phyloP scores from a whole-genome alignment of 1,140 invertebrate genomes.

The Phymorhynchus buccinoides region DNA sequence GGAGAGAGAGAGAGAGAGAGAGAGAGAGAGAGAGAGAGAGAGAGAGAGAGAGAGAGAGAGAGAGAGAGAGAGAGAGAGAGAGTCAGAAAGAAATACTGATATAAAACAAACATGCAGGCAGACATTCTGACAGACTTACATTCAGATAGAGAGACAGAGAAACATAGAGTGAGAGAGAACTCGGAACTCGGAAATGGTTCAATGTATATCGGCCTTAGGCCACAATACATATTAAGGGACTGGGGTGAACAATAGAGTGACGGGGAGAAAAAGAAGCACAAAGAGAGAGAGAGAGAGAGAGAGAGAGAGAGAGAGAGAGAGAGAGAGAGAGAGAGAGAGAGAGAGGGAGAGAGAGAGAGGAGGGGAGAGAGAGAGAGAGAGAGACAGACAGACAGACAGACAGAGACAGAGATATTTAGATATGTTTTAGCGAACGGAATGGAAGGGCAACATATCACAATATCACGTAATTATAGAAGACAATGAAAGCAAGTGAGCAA shows the following conservation, averaged over 20 bases:
- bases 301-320: neutral
- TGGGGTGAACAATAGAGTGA: no score
- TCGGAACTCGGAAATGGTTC: no score
- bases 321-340: slow-evolving; percentile 7
- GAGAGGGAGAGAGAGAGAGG: slow-evolving; percentile 20
- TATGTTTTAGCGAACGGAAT: neutral
- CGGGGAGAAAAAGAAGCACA: no score
- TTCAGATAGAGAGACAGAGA: no score
- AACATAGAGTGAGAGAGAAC: neutral
- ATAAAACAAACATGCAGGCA: neutral
- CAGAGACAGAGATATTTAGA: neutral
- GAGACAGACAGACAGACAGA: slow-evolving; percentile 9
- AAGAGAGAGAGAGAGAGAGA: no score
- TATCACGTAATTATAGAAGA: no score
- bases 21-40: neutral
- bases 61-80: neutral
- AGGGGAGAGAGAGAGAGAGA: slow-evolving; percentile 14
- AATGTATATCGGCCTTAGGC: no score
- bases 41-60: neutral
- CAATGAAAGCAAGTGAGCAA: neutral
- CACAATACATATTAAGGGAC: no score
- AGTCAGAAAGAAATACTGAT: no score
- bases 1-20: neutral
- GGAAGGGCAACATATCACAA: neutral
- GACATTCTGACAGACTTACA: slow-evolving; percentile 9